Percentiles rank a stretch among this genome's conserved stretches.
These are phyloP conservation scores for Sesia apiformis DNA, from an alignment of 2,888 invertebrate species.

Conservation along the genomic window DNA sequence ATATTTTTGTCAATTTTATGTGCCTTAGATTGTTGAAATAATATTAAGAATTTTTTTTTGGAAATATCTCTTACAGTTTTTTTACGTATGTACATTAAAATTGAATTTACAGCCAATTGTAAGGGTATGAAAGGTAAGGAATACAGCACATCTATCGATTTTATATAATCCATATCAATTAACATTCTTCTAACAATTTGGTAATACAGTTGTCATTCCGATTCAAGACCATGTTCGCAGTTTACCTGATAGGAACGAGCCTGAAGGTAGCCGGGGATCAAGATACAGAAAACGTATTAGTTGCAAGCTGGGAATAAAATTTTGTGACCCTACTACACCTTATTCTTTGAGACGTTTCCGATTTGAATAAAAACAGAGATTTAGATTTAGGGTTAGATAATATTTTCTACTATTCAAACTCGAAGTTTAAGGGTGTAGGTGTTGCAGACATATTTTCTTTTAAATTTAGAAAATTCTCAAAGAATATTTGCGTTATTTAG, in stretches of 20 bases:
- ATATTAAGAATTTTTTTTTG: not conserved
- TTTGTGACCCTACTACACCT: constrained; percentile 1
- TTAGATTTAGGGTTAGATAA: not conserved
- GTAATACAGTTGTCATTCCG: constrained; percentile 71
- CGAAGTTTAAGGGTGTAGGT: too few relatives aligned
- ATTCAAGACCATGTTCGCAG: constrained; percentile 66
- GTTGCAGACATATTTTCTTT: not conserved
- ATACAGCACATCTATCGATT: constrained; percentile 59
- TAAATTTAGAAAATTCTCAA: constrained; percentile 18
- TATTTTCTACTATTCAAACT: too few relatives aligned
- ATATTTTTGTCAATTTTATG: constrained; percentile 28
- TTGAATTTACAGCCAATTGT: constrained; percentile 51
- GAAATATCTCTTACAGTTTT: too few relatives aligned
- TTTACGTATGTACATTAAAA: not conserved
- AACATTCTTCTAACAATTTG: constrained; percentile 66
- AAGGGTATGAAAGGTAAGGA: constrained; percentile 34
- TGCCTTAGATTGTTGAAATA: not conserved
- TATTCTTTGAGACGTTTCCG: constrained; percentile 18
- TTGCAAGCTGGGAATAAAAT: constrained; percentile 37
- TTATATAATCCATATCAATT: constrained; percentile 37
- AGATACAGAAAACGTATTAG: constrained; percentile 76
- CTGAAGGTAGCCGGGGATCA: constrained; percentile 83
- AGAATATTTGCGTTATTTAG: constrained; percentile 18
- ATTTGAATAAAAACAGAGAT: not conserved
- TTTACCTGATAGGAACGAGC: constrained; percentile 92